A percentile compares a stretch with the other conserved stretches of the same genome.
Conservation (phyloP, 2,797 vertebrate species). For the Darevskia nairensis region DNA sequence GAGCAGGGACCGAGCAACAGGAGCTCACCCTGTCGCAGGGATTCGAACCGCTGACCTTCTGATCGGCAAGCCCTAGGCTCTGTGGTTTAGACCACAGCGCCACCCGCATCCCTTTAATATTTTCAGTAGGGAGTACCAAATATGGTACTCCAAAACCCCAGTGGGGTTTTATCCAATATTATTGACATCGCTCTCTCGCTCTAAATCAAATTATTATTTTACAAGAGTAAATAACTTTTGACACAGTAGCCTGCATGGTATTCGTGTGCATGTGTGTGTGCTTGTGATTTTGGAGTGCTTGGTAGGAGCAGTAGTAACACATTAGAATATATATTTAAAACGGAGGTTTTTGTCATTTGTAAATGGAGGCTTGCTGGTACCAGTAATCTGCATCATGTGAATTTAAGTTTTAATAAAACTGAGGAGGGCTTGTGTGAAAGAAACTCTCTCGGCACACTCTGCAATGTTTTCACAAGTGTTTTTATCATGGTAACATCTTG, state of each 20-base stretch:
- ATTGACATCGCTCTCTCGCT: neutral
- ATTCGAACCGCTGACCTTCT: too few species aligned
- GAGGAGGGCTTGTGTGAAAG: constrained; percentile 82
- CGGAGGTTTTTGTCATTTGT: constrained; percentile 22
- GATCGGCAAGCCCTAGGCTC: too few species aligned
- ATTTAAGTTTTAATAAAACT: constrained; percentile 75
- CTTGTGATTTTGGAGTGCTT: constrained; percentile 38
- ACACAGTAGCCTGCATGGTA: neutral
- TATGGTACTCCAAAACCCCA: neutral
- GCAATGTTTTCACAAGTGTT: constrained; percentile 99
- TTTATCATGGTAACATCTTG: constrained; percentile 99
- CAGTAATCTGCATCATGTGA: constrained; percentile 63
- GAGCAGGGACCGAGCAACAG: too few species aligned
- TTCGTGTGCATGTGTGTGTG: neutral
- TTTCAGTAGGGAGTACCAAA: neutral
- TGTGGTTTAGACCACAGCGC: too few species aligned
- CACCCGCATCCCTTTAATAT: too few species aligned
- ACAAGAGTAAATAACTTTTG: neutral
- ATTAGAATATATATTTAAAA: constrained; percentile 34
- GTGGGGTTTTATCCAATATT: neutral
- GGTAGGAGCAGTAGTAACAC: neutral
- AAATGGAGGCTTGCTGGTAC: constrained; percentile 35
- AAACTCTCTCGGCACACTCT: constrained; percentile 88
- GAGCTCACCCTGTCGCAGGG: too few species aligned
- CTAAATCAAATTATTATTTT: neutral